Percentiles rank a stretch among this genome's conserved stretches.
Conservation (phyloP, 1,140 invertebrate species). For the Drosophila yakuba region DNA sequence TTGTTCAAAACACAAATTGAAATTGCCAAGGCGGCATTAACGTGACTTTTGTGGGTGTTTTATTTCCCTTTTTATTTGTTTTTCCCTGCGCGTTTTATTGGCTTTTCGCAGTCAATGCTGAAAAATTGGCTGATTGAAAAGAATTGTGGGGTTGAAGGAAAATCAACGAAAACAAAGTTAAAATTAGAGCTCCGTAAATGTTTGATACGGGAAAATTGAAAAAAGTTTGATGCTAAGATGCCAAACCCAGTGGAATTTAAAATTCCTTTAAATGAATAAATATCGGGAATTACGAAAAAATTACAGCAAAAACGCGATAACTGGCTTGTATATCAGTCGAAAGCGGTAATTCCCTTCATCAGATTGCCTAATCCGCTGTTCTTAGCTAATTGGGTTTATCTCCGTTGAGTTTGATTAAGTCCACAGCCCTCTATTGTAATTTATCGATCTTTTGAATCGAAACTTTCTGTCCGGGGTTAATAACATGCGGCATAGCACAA, state of each 20-base stretch:
- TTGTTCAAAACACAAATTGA: slow-evolving; percentile 66
- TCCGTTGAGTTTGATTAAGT: slow-evolving; percentile 10
- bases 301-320: not conserved
- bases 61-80: slow-evolving; percentile 30
- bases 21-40: slow-evolving; percentile 58
- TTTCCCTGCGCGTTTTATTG: slow-evolving; percentile 37
- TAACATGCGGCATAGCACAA: slow-evolving; percentile 52
- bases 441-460: slow-evolving; percentile 33
- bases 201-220: not conserved
- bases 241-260: slow-evolving; percentile 10
- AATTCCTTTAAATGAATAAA: not conserved
- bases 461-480: slow-evolving; percentile 44
- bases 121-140: slow-evolving; percentile 21
- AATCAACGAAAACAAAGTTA: slow-evolving; percentile 14
- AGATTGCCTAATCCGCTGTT: not conserved
- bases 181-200: slow-evolving; percentile 12
- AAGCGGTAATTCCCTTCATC: too few relatives aligned
- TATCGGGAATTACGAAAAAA: not conserved
- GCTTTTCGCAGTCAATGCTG: slow-evolving; percentile 26
- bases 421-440: slow-evolving; percentile 31
- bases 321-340: too few relatives aligned
- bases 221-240: slow-evolving; percentile 4
- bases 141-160: slow-evolving; percentile 6
- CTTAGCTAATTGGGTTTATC: slow-evolving; percentile 16
- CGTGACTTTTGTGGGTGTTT: slow-evolving; percentile 54